Percentiles rank a stretch among this genome's conserved stretches.
Evolutionary conservation across 2,888 invertebrate genomes (phyloP).

Genomic region (Liposcelis brunnea): DNA sequence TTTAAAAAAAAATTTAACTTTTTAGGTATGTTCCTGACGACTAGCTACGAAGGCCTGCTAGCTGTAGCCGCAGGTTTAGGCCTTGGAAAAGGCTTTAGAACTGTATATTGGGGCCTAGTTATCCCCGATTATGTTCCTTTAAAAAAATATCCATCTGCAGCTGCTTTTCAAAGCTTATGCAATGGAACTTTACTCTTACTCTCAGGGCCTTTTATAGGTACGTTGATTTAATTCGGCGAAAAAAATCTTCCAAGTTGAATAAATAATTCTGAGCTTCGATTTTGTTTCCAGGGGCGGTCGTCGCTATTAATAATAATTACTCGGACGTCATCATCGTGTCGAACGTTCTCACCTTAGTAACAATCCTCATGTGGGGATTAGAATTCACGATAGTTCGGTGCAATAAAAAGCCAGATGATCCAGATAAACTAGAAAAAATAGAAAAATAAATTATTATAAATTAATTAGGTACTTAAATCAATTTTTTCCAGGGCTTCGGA

Average conservation of each 20-base stretch:
- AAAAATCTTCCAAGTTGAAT: background rate
- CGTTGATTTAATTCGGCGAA: background rate
- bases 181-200: constrained; percentile 32
- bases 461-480: no score
- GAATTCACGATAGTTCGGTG: no score
- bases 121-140: constrained; percentile 50
- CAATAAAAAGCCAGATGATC: no score
- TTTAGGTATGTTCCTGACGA: background rate
- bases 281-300: constrained; percentile 36
- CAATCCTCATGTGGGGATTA: constrained; percentile 36
- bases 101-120: constrained; percentile 49
- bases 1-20: no score
- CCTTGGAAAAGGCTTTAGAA: constrained; percentile 47
- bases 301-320: constrained; percentile 43
- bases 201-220: constrained; percentile 16
- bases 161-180: constrained; percentile 50
- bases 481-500: no score
- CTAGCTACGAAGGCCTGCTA: background rate
- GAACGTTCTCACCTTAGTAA: constrained; percentile 38
- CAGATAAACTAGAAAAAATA: no score
- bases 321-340: constrained; percentile 32
- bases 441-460: no score
- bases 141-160: constrained; percentile 45
- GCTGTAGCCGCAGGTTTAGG: constrained; percentile 40
- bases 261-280: constrained; percentile 10